Conservation (phyloP, 2,113 vertebrate species). For the Eurystomus gularis region DNA sequence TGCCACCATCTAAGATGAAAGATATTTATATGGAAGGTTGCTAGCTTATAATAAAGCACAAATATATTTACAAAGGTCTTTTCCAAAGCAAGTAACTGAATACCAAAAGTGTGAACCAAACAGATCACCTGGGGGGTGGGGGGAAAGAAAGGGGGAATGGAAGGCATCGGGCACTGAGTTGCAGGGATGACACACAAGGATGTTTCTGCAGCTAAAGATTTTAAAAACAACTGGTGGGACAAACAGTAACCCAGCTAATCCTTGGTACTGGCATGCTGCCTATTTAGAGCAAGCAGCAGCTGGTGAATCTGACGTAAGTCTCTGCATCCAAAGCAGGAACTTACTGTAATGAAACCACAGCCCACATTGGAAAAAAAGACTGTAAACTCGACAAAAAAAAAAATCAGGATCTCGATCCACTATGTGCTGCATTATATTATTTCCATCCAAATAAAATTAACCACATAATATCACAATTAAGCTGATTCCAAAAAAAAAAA, state of each 20-base stretch:
- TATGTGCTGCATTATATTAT: not conserved
- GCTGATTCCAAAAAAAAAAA: not conserved
- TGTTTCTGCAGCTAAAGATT: constrained; percentile 44
- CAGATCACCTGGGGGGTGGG: not conserved
- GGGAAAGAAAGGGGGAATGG: not conserved
- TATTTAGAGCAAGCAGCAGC: constrained; percentile 56
- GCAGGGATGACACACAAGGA: not conserved
- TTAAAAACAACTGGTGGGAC: constrained; percentile 60
- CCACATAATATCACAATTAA: not conserved
- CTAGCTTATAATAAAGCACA: not conserved
- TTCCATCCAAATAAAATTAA: constrained; percentile 5
- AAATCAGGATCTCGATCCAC: constrained; percentile 12
- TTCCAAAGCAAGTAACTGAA: not conserved
- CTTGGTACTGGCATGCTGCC: constrained; percentile 50
- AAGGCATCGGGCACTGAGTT: not conserved
- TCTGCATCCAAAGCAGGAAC: constrained; percentile 60
- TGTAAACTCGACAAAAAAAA: constrained; percentile 42
- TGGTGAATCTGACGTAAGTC: constrained; percentile 60
- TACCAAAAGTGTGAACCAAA: not conserved
- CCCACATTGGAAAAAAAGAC: constrained; percentile 32
- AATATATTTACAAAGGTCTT: not conserved
- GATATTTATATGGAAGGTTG: not conserved
- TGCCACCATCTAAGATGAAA: not conserved
- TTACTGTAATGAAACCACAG: constrained; percentile 43
- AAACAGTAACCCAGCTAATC: constrained; percentile 60